These are phyloP conservation scores for Coelinius sp. DNA, from an alignment of 2,888 invertebrate species.

Conservation along the genomic window DNA sequence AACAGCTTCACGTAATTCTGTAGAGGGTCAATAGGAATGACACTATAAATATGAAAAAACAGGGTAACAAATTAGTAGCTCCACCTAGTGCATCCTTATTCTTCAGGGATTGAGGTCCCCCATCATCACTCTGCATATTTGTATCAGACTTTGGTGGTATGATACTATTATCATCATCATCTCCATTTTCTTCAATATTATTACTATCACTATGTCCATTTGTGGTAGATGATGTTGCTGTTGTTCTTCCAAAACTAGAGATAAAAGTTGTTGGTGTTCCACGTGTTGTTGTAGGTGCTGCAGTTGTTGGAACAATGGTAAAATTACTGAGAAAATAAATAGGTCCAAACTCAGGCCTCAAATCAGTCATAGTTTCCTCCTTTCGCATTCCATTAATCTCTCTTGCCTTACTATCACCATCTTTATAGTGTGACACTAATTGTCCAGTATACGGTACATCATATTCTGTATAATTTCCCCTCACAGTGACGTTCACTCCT, in stretches of 20 bases:
- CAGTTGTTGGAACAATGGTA: conserved; percentile 84
- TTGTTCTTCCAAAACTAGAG: conserved; percentile 7
- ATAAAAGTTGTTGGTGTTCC: conserved; percentile 10
- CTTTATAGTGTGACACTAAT: conserved; percentile 79
- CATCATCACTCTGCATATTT: conserved; percentile 67
- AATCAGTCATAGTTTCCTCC: conserved; percentile 79
- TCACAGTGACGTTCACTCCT: conserved; percentile 85
- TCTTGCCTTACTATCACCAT: conserved; percentile 75
- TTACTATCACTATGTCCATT: conserved; percentile 45
- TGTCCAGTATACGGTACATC: conserved; percentile 84
- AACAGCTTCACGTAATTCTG: conserved; percentile 57
- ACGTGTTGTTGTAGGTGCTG: conserved; percentile 73
- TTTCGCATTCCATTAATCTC: conserved; percentile 77
- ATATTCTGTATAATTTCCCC: conserved; percentile 80
- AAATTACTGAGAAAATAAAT: conserved; percentile 84
- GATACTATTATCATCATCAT: conserved; percentile 68
- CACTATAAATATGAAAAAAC: conserved; percentile 44
- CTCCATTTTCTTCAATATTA: conserved; percentile 62
- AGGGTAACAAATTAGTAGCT: conserved; percentile 20
- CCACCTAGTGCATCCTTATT: conserved; percentile 54
- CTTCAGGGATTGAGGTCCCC: conserved; percentile 61
- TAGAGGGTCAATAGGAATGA: conserved; percentile 40
- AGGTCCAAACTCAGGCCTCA: conserved; percentile 81
- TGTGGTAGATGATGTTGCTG: background rate
- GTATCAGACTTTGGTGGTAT: conserved; percentile 66